Evolutionary conservation across 2,797 vertebrate species (phyloP).

Genomic region (Fistularia commersonii): DNA sequence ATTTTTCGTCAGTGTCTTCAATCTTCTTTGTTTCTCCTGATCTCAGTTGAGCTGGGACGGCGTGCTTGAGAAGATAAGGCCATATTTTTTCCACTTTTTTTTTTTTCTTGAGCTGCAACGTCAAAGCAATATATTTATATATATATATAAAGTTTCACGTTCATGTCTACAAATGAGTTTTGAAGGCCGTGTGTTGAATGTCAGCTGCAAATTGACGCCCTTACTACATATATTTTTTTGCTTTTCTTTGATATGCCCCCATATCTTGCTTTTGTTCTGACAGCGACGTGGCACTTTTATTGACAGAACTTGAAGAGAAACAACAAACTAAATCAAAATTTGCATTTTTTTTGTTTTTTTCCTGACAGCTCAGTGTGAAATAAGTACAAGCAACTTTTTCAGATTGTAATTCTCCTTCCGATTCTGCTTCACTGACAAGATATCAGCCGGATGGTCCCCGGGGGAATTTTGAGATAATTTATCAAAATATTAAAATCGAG

Average conservation of each 20-base stretch:
- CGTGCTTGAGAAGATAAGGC: conserved; percentile 39
- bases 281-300: conserved; percentile 52
- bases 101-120: conserved; percentile 18
- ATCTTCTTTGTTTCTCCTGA: conserved; percentile 51
- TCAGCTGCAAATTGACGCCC: conserved; percentile 52
- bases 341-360: conserved; percentile 53
- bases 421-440: conserved; percentile 1
- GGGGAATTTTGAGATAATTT: no score
- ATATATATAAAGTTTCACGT: conserved; percentile 19
- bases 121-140: conserved; percentile 15
- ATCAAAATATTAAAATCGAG: no score
- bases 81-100: conserved; percentile 13
- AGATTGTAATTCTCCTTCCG: conserved; percentile 30
- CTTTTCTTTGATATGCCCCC: conserved; percentile 53
- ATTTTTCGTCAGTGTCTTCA: conserved; percentile 33
- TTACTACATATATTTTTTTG: conserved; percentile 45
- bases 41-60: conserved; percentile 38
- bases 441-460: neutral
- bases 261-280: conserved; percentile 63
- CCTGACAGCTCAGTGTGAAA: conserved; percentile 17
- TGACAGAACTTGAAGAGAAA: conserved; percentile 58
- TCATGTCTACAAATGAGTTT: conserved; percentile 51
- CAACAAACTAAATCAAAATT: conserved; percentile 50
- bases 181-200: conserved; percentile 36
- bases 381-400: conserved; percentile 21